Percentiles rank a stretch among this genome's conserved stretches.
Conservation (phyloP, 2,113 vertebrate genomes). For the Ameiurus melas region DNA sequence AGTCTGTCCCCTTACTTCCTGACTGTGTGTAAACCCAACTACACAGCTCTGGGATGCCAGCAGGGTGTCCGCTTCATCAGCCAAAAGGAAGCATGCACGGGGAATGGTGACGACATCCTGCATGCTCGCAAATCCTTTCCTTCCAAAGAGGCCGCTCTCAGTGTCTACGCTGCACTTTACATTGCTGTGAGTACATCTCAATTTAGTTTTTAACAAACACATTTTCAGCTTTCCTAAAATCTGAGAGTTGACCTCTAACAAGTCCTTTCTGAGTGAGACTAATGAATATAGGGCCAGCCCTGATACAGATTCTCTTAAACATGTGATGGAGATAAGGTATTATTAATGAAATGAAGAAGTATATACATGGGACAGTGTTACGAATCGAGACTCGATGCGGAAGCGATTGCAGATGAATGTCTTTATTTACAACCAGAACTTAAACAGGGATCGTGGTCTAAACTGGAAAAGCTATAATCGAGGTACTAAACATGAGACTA, state of each 20-base stretch:
- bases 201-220: neutral
- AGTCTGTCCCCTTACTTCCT: conserved; percentile 90
- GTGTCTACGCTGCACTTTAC: conserved; percentile 82
- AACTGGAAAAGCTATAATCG: too few species aligned
- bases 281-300: neutral
- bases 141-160: conserved; percentile 87
- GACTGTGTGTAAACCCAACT: conserved; percentile 88
- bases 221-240: neutral
- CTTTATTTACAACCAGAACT: too few species aligned
- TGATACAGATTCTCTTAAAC: neutral
- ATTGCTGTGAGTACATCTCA: conserved; percentile 76
- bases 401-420: too few species aligned
- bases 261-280: neutral
- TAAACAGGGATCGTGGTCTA: too few species aligned
- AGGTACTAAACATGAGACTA: too few species aligned
- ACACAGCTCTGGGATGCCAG: conserved; percentile 84
- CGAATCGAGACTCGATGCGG: too few species aligned
- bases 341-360: neutral
- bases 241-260: neutral
- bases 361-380: too few species aligned
- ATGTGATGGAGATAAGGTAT: neutral
- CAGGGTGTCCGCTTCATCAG: conserved; percentile 79
- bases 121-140: conserved; percentile 87
- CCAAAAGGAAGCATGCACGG: conserved; percentile 81
- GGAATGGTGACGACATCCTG: conserved; percentile 79